Evolutionary conservation across 2,888 invertebrate species (phyloP), one percentile per base, ranked within the genome.

Genomic region (Caenorhabditis sp.): DNA sequence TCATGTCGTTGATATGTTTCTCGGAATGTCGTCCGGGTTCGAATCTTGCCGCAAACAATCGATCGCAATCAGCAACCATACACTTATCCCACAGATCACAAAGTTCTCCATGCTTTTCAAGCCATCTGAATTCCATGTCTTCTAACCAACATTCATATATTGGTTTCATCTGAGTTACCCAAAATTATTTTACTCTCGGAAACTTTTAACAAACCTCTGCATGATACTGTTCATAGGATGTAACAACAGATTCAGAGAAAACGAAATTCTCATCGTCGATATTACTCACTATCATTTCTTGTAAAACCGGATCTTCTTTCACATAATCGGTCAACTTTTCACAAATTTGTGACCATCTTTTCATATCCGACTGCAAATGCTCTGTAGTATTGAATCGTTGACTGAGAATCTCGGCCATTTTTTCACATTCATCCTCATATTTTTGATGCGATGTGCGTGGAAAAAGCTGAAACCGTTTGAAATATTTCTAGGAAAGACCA

Each of bases 61-160:
- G 37, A 3, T 72, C 65, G 2, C 24, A 58, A 12, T 17, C 27
- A 0, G 67, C 49, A 6, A 72, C 62, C 19, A 65, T 60, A 37
- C 72, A 72, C 37, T 72, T 72, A 1, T 72, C 58, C 72, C 72
- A 72, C 1, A 64, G 61, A 19, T 72, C 64, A 21, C 17, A 14
- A 17, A 72, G 26, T 17, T 53, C n/a, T 12, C 57, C 36, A 31
- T 58, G 50, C 19, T 62, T 58, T 27, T 72, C 72, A 4, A 58
- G 61, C 72, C 72, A 72, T 19, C 64, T 50, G 59, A 68, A 72
- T 36, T 72, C 72, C 23, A 68, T 72, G n/a, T 72, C 58, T 37
- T 67, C 67, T 19, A 72, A 51, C 72, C 72, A 72, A 4, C 59
- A 31, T 1, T n/a, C 31, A 37, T 68, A 72, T 1, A 68, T 19